These are phyloP conservation scores for Phymorhynchus buccinoides DNA, from an alignment of 1,140 invertebrate genomes.

Conservation along the genomic window DNA sequence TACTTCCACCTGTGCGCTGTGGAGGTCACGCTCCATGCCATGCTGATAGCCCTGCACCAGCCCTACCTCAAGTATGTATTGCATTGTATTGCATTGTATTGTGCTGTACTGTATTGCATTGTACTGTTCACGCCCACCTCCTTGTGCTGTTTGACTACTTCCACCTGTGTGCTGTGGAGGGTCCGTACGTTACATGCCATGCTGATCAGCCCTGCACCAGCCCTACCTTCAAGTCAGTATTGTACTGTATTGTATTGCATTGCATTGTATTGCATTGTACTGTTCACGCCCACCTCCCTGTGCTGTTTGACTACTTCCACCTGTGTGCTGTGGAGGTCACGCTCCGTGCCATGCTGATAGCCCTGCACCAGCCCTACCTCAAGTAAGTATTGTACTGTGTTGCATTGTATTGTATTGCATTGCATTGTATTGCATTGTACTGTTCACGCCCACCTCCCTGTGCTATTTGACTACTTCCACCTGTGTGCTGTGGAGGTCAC, in stretches of 20 bases:
- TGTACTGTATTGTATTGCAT: too few species aligned
- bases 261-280: too few species aligned
- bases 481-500: constrained; percentile 91
- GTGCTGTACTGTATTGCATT: too few species aligned
- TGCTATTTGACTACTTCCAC: constrained; percentile 98
- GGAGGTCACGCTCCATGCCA: constrained; percentile 91
- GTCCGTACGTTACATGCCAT: constrained; percentile 93
- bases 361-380: constrained; percentile 89
- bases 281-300: constrained; percentile 95
- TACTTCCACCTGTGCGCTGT: constrained; percentile 96
- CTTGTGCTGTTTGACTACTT: constrained; percentile 98
- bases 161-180: constrained; percentile 91
- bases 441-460: constrained; percentile 95
- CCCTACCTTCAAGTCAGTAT: too few species aligned
- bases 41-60: constrained; percentile 88
- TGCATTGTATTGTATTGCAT: too few species aligned
- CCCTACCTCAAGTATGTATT: too few species aligned
- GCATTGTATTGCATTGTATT: too few species aligned
- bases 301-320: constrained; percentile 98
- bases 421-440: too few species aligned
- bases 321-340: constrained; percentile 91
- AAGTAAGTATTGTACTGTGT: too few species aligned
- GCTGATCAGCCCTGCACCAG: constrained; percentile 88
- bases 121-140: constrained; percentile 96
- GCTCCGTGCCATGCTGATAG: constrained; percentile 91